Conservation (phyloP, 37 sponge, comb jelly and placozoan genomes). For the Petrosia ficiformis region DNA sequence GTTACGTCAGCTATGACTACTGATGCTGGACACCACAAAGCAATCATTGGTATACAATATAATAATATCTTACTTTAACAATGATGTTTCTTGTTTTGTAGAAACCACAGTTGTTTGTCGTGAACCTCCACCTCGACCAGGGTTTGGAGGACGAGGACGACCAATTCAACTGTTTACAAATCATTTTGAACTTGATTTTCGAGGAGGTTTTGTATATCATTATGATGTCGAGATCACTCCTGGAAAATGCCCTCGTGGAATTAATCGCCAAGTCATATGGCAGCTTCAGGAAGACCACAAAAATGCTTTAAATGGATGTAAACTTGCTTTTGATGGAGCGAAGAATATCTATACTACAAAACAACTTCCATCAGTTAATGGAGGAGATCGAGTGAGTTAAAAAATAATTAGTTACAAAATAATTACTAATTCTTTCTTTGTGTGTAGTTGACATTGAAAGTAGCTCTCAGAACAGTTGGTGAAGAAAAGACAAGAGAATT, state of each 20-base stretch:
- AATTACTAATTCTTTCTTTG: too few species aligned
- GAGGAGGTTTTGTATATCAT: background rate
- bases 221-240: conserved; percentile 11
- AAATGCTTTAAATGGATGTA: conserved; percentile 8
- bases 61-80: too few species aligned
- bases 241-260: conserved; percentile 26
- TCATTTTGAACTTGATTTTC: conserved; percentile 23
- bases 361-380: conserved; percentile 32
- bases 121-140: conserved; percentile 31
- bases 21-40: too few species aligned
- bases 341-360: conserved; percentile 46
- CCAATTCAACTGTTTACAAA: conserved; percentile 13
- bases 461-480: background rate
- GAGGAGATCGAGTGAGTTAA: background rate
- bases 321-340: conserved; percentile 56
- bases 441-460: too few species aligned
- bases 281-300: background rate
- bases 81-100: too few species aligned
- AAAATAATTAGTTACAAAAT: background rate
- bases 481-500: background rate
- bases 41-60: too few species aligned
- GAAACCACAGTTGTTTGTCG: background rate
- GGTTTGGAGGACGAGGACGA: conserved; percentile 16
- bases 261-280: conserved; percentile 24
- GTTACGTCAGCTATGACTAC: too few species aligned